A percentile compares a stretch with the other conserved stretches of the same genome.
Evolutionary conservation across 2,888 invertebrate species (phyloP).

Genomic region (Sceliomorpha sp.): DNA sequence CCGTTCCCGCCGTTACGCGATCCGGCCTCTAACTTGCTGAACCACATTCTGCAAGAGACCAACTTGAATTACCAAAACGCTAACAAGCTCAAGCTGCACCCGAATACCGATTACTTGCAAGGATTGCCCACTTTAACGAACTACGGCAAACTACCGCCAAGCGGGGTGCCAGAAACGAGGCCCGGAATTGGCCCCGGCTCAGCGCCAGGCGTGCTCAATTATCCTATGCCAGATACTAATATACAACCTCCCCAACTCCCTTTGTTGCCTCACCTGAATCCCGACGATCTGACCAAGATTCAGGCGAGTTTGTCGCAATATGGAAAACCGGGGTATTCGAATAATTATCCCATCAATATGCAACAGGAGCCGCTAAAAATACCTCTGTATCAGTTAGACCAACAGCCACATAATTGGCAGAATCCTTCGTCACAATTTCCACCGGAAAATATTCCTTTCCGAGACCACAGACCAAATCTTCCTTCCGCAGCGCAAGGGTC

Average conservation of each 20-base stretch:
- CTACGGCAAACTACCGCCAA: slow-evolving; percentile 34
- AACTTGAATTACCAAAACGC: slow-evolving; percentile 41
- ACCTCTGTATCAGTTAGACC: slow-evolving; percentile 39
- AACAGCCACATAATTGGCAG: slow-evolving; percentile 22
- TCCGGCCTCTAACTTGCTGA: slow-evolving; percentile 38
- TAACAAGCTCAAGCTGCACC: slow-evolving; percentile 23
- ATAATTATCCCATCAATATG: slow-evolving; percentile 7
- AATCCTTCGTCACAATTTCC: slow-evolving; percentile 10
- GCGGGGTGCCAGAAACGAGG: neutral
- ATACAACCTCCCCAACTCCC: slow-evolving; percentile 45
- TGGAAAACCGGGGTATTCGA: slow-evolving; percentile 23
- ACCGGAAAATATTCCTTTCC: slow-evolving; percentile 5
- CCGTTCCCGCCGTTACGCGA: slow-evolving; percentile 13
- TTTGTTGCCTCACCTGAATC: slow-evolving; percentile 42
- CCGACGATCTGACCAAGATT: slow-evolving; percentile 38
- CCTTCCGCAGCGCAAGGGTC: neutral
- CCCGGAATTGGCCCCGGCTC: no score
- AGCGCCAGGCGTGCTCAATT: slow-evolving; percentile 9
- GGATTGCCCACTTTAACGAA: slow-evolving; percentile 27
- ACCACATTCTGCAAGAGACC: slow-evolving; percentile 44
- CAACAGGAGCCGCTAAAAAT: slow-evolving; percentile 47
- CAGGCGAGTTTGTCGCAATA: slow-evolving; percentile 15
- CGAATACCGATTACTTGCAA: slow-evolving; percentile 27
- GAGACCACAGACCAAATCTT: slow-evolving; percentile 27
- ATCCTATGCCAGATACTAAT: slow-evolving; percentile 17